Evolutionary conservation across 2,888 invertebrate species (phyloP).

Genomic region (Tholera decimalis): DNA sequence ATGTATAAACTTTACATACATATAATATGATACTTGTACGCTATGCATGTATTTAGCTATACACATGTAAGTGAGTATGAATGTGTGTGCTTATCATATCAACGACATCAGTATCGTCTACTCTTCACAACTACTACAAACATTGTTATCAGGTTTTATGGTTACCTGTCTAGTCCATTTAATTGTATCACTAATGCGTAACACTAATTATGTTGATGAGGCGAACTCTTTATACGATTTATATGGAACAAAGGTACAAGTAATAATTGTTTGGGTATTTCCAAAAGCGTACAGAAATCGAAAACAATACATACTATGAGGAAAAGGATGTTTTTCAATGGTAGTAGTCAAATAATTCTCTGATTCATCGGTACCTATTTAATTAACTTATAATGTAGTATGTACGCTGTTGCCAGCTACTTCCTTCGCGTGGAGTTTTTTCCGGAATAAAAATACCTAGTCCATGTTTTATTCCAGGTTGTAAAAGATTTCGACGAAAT

Average conservation of each 20-base stretch:
- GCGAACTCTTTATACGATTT: constrained; percentile 2
- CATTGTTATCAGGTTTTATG: constrained; percentile 48
- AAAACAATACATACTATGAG: neutral
- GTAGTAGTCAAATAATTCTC: neutral
- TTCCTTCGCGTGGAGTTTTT: no score
- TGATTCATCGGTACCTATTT: neutral
- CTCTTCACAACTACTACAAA: constrained; percentile 29
- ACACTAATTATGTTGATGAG: constrained; percentile 20
- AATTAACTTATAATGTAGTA: no score
- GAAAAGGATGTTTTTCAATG: constrained; percentile 1
- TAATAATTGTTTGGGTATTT: constrained; percentile 23
- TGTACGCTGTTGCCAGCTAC: no score
- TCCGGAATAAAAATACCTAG: no score
- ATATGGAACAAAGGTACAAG: constrained; percentile 10
- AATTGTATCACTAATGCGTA: constrained; percentile 35
- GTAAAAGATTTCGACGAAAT: no score
- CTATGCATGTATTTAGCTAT: neutral
- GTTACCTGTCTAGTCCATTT: constrained; percentile 40
- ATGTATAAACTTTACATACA: constrained; percentile 19
- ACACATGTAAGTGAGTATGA: neutral
- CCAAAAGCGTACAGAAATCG: no score
- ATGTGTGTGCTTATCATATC: constrained; percentile 48
- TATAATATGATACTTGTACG: neutral
- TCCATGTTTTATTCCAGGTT: no score
- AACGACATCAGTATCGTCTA: constrained; percentile 41